A percentile compares a stretch with the other conserved stretches of the same genome.
These are phyloP conservation scores for Formicarius rufipectus DNA, from an alignment of 2,113 vertebrate genomes.

Conservation along the genomic window DNA sequence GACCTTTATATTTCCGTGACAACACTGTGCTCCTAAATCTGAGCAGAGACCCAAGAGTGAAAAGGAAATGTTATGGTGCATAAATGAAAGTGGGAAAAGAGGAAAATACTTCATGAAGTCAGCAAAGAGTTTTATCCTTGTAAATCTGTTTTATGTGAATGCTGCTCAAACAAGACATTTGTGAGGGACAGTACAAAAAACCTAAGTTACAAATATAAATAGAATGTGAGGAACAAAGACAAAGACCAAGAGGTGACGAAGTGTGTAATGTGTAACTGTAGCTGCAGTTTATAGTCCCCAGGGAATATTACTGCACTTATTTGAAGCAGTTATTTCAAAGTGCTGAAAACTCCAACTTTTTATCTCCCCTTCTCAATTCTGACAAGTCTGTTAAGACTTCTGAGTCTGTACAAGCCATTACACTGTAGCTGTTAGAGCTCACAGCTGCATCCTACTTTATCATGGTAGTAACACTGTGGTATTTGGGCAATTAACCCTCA, in stretches of 20 bases:
- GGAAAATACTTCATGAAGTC: neutral
- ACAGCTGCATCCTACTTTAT: neutral
- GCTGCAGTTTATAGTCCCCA: neutral
- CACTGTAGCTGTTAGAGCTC: neutral
- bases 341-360: constrained; percentile 1
- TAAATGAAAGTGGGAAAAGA: neutral
- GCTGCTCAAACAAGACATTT: neutral
- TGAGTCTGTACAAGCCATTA: neutral
- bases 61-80: neutral
- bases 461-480: neutral
- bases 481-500: neutral
- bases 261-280: neutral
- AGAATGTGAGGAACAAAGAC: neutral
- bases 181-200: neutral
- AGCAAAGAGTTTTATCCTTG: neutral
- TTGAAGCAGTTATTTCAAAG: neutral
- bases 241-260: neutral
- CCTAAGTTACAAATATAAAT: neutral
- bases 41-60: accelerated
- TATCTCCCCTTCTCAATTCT: neutral
- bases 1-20: neutral
- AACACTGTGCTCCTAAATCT: neutral
- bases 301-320: neutral
- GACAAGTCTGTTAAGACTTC: neutral
- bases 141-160: neutral